These are phyloP conservation scores for Isotomurus palustris DNA, from an alignment of 2,888 invertebrate species.

Conservation along the genomic window DNA sequence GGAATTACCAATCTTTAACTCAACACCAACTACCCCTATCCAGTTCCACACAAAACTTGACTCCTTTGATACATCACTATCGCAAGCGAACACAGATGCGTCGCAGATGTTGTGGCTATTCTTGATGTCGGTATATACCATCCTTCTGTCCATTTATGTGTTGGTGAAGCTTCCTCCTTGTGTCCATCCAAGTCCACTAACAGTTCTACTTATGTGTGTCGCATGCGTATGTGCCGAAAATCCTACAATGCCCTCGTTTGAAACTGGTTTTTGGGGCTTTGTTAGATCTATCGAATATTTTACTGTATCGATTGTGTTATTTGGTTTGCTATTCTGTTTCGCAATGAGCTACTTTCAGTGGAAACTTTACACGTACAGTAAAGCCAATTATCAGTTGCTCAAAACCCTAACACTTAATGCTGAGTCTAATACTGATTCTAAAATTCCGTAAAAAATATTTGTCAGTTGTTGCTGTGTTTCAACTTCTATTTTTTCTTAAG, in stretches of 20 bases:
- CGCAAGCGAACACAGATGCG: not conserved
- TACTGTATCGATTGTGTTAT: too few species aligned
- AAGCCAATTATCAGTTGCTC: too few species aligned
- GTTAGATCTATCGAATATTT: not conserved
- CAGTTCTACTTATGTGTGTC: not conserved
- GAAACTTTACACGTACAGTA: too few species aligned
- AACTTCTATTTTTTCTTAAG: too few species aligned
- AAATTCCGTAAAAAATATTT: too few species aligned
- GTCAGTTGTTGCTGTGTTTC: too few species aligned
- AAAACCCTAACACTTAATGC: too few species aligned
- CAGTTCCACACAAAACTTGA: not conserved
- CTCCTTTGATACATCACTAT: not conserved
- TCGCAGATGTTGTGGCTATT: not conserved
- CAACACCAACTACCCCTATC: not conserved
- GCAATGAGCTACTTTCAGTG: too few species aligned
- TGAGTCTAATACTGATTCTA: too few species aligned
- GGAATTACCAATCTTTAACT: not conserved
- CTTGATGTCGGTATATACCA: not conserved
- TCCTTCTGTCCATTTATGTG: not conserved
- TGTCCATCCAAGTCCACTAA: not conserved
- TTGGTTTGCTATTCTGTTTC: too few species aligned
- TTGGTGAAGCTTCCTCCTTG: not conserved
- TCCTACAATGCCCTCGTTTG: not conserved
- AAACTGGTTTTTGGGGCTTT: not conserved
- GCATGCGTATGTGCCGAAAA: not conserved